A percentile compares a stretch with the other conserved stretches of the same genome.
Conservation (phyloP, 2,797 vertebrate genomes). For the Bryconaethiops microstoma region DNA sequence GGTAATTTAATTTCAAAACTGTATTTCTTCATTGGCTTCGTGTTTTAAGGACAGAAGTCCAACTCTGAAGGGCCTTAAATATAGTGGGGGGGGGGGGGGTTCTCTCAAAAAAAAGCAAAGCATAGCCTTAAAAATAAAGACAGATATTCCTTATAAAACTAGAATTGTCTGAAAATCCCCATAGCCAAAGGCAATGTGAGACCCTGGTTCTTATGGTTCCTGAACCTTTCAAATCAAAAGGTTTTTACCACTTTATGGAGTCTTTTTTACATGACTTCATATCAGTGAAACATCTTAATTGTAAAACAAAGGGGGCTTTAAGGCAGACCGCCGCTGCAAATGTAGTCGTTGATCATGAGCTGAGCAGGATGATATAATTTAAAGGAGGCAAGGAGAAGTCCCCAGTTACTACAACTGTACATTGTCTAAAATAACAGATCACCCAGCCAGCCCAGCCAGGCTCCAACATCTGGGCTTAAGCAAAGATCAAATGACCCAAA, state of each 20-base stretch:
- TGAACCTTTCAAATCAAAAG: background rate
- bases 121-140: too few species aligned
- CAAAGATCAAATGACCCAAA: background rate
- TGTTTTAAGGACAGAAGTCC: background rate
- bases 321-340: too few species aligned
- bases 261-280: too few species aligned
- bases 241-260: background rate
- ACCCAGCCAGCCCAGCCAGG: slow-evolving; percentile 22
- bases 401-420: background rate
- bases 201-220: background rate
- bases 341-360: slow-evolving; percentile 15
- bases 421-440: background rate
- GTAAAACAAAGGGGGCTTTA: too few species aligned
- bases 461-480: slow-evolving; percentile 16
- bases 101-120: too few species aligned
- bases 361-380: background rate
- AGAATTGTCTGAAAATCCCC: background rate
- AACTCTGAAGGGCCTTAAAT: too few species aligned
- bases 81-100: too few species aligned
- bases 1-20: background rate
- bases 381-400: background rate
- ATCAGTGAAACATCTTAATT: too few species aligned
- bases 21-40: background rate
- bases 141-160: background rate
- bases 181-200: background rate